Evolutionary conservation across 2,797 vertebrate genomes (phyloP), one percentile per base, ranked within the genome.

Genomic region (Morelia viridis): DNA sequence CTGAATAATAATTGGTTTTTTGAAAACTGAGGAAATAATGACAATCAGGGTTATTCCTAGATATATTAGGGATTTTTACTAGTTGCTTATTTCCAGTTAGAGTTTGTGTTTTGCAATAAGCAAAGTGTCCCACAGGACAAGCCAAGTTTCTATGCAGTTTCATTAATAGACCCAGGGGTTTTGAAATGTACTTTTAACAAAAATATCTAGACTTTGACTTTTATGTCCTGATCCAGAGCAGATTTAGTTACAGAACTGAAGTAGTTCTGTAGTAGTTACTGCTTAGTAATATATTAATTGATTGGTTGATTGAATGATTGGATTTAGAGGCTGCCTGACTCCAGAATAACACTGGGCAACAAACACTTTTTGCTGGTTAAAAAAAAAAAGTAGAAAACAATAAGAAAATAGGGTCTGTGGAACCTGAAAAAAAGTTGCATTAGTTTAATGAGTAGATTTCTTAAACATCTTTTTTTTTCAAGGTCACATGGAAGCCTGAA

Each of bases 101-200:
- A 85, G 24, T 19, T 58, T 91, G 84, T 41, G 83, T 91, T 91
- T 85, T 86, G 62, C 62, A 68, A 86, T 85, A n/a, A 91, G n/a
- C 84, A 68, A 26, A 19, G 31, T 35, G 19, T 65, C 80, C 11
- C 61, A 35, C 7, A 65, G 19, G 83, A 57, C 50, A 11, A 28
- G 31, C 90, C 76, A 68, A 28, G n/a, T 68, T 91, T 58, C 84
- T 65, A 57, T 61, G 19, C 83, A 15, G 13, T 64, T 56, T 84
- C 28, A 58, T 65, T 87, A 28, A 1, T 24, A 41, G 22, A 28
- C n/a, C 57, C 28, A 86, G 65, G 22, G 13, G 50, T 58, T 64
- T 56, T 57, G 62, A 85, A 65, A 91, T 58, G 31, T 57, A 64
- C 5, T 58, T 71, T 86, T 86, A 68, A 62, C n/a, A 76, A 24